Percentiles rank a stretch among this genome's conserved stretches.
Evolutionary conservation across 2,797 vertebrate species (phyloP).

Genomic region (Harpagifer antarcticus): DNA sequence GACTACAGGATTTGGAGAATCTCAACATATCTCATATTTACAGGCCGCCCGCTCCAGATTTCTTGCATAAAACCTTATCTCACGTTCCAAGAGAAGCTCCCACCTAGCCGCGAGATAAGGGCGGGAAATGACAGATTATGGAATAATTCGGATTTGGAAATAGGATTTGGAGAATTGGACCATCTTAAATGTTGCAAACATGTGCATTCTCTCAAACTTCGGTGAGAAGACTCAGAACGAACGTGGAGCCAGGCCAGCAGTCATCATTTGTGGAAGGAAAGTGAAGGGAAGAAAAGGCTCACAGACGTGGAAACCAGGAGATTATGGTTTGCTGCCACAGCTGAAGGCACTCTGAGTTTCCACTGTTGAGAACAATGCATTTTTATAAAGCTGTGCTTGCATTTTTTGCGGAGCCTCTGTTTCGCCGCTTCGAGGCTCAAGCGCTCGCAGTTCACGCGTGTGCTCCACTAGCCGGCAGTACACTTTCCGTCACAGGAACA

Average conservation of each 20-base stretch:
- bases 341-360: background rate
- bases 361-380: background rate
- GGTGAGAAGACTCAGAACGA: conserved; percentile 35
- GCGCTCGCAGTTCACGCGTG: no score
- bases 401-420: background rate
- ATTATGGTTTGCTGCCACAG: background rate
- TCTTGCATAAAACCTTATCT: conserved; percentile 60
- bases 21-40: conserved; percentile 72
- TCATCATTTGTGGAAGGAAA: conserved; percentile 24
- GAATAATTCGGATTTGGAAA: conserved; percentile 71
- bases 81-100: conserved; percentile 54
- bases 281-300: conserved; percentile 7
- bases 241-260: conserved; percentile 31
- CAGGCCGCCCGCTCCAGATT: conserved; percentile 64
- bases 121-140: conserved; percentile 72
- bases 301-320: background rate
- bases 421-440: no score
- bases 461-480: no score
- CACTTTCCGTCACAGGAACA: no score
- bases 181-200: conserved; percentile 59
- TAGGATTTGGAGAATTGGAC: conserved; percentile 74
- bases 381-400: background rate
- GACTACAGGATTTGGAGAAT: conserved; percentile 66
- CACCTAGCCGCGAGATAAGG: conserved; percentile 66
- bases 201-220: conserved; percentile 45